phyloP scores from a whole-genome alignment of 2,113 vertebrate genomes.

The Ginglymostoma cirratum region DNA sequence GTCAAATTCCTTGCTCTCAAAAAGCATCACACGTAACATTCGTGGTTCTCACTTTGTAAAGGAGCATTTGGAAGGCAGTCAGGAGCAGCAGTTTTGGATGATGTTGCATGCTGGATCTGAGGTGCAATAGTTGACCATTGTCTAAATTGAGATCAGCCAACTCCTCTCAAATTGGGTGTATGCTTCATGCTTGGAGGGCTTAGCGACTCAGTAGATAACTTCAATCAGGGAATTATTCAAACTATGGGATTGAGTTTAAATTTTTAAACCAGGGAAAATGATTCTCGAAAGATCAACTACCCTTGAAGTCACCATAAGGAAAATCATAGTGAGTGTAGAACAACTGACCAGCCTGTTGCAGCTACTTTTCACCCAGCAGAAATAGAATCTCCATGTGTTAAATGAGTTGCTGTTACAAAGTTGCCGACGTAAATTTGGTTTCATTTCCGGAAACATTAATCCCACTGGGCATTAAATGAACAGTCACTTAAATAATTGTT shows the following conservation, averaged over 20 bases:
- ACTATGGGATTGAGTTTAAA: background rate
- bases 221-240: background rate
- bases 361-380: background rate
- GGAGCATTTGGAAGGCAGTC: background rate
- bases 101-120: background rate
- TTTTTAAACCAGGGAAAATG: background rate
- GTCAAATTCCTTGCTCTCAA: background rate
- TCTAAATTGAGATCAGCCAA: background rate
- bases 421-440: background rate
- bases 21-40: background rate
- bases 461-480: background rate
- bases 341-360: background rate
- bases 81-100: background rate
- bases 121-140: background rate
- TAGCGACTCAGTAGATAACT: background rate
- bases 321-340: background rate
- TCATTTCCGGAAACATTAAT: slow-evolving; percentile 1
- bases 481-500: background rate
- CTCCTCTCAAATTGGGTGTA: background rate
- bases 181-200: background rate
- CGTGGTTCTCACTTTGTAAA: background rate
- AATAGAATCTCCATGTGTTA: background rate
- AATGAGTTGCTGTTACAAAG: background rate
- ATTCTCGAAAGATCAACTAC: background rate
- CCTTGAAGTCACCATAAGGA: background rate